Percentiles rank a stretch among this genome's conserved stretches.
These are phyloP conservation scores for Tanypteryx hageni DNA, from an alignment of 2,888 invertebrate genomes.

Conservation along the genomic window DNA sequence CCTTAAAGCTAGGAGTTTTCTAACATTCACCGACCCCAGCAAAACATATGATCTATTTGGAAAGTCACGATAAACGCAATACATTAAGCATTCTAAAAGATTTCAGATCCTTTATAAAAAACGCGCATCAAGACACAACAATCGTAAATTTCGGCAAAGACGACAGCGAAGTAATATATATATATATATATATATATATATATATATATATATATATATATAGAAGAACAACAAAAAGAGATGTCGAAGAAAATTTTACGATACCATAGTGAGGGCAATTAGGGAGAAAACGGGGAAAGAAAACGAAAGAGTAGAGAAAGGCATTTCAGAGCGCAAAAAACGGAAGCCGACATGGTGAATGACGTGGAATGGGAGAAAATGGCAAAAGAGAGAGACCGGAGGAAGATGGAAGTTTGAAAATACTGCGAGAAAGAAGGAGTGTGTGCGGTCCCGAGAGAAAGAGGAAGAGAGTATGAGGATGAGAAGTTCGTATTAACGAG, in stretches of 20 bases:
- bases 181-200: too few species aligned
- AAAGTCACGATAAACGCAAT: too few species aligned
- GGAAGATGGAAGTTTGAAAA: neutral
- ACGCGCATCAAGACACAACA: too few species aligned
- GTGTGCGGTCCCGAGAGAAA: neutral
- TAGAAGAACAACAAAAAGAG: neutral
- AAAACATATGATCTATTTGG: too few species aligned
- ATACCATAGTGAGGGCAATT: neutral
- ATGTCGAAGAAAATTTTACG: neutral
- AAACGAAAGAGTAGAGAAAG: neutral
- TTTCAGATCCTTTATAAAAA: too few species aligned
- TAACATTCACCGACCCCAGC: too few species aligned
- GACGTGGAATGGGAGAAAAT: neutral
- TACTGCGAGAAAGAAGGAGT: neutral
- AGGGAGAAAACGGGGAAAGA: neutral
- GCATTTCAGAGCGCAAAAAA: neutral
- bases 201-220: too few species aligned
- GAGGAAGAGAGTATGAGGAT: neutral
- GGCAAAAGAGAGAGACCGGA: neutral
- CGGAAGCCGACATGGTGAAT: neutral
- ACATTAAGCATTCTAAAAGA: too few species aligned
- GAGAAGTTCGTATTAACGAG: slow-evolving; percentile 60
- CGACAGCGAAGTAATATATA: too few species aligned
- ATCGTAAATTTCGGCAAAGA: too few species aligned
- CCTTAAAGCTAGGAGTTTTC: too few species aligned